These are phyloP conservation scores for Hestina assimilis DNA, from an alignment of 1,140 invertebrate species.

Conservation along the genomic window DNA sequence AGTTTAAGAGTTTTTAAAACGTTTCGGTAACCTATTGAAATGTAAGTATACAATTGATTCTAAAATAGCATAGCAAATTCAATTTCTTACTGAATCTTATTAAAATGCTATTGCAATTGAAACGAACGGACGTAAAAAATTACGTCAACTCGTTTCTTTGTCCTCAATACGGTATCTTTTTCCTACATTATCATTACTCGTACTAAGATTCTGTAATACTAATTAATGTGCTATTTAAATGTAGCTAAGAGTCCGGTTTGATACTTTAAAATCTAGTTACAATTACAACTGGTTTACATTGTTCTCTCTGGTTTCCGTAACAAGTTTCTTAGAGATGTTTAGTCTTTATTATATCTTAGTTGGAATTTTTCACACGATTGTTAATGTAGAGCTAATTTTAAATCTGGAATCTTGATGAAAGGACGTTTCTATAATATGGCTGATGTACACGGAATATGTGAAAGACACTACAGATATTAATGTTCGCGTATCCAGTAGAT, in stretches of 20 bases:
- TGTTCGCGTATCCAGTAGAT: no score
- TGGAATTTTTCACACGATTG: constrained; percentile 22
- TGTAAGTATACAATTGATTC: no score
- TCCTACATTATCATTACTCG: not conserved
- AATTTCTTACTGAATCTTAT: no score
- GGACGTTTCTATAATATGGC: not conserved
- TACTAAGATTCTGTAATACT: not conserved
- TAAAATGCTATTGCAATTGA: no score
- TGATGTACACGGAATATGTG: no score
- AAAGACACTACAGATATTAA: no score
- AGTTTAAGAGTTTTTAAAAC: no score
- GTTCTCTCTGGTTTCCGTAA: constrained; percentile 22
- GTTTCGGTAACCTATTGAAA: no score
- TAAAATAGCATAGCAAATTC: no score
- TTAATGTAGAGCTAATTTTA: constrained; percentile 14
- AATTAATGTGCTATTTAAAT: not conserved
- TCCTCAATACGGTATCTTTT: not conserved
- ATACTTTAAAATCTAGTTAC: constrained; percentile 15
- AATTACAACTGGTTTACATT: constrained; percentile 22
- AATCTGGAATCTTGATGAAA: constrained; percentile 7
- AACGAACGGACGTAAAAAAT: not conserved
- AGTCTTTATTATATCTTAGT: not conserved
- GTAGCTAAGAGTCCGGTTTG: constrained; percentile 10
- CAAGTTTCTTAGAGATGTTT: constrained; percentile 20
- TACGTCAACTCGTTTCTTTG: not conserved